A percentile compares a stretch with the other conserved stretches of the same genome.
Conservation (phyloP, 2,113 vertebrate genomes). For the Oncorhynchus gorbuscha region DNA sequence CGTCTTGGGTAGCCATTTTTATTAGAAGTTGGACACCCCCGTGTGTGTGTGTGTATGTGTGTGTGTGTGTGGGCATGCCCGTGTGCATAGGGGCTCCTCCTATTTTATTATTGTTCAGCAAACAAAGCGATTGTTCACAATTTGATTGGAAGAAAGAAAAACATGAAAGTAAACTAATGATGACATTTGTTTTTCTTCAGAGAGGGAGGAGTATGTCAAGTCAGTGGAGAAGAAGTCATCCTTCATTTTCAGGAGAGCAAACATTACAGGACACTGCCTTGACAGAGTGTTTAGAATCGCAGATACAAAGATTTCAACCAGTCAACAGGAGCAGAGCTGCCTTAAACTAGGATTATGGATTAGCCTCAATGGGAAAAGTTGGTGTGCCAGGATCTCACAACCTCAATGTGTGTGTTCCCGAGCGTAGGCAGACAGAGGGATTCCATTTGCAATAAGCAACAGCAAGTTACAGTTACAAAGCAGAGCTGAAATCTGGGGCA, state of each 20-base stretch:
- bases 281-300: not conserved
- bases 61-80: not conserved
- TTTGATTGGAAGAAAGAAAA: not conserved
- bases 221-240: not conserved
- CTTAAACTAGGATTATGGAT: no score
- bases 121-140: slow-evolving; percentile 25
- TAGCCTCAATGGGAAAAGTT: no score
- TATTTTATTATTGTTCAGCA: slow-evolving; percentile 16
- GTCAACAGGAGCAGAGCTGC: not conserved
- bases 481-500: not conserved
- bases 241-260: not conserved
- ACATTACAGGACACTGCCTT: not conserved
- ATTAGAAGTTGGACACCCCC: not conserved
- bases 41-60: slow-evolving; percentile 8
- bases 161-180: not conserved
- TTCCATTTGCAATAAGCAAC: not conserved
- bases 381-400: no score
- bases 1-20: slow-evolving; percentile 23
- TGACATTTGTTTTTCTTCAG: not conserved
- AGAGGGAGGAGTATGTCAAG: not conserved
- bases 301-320: not conserved
- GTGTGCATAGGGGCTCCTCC: not conserved
- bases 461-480: not conserved
- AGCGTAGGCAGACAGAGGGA: not conserved
- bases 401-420: no score